phyloP scores from a whole-genome alignment of 2,113 vertebrate species.

The Felis catus region DNA sequence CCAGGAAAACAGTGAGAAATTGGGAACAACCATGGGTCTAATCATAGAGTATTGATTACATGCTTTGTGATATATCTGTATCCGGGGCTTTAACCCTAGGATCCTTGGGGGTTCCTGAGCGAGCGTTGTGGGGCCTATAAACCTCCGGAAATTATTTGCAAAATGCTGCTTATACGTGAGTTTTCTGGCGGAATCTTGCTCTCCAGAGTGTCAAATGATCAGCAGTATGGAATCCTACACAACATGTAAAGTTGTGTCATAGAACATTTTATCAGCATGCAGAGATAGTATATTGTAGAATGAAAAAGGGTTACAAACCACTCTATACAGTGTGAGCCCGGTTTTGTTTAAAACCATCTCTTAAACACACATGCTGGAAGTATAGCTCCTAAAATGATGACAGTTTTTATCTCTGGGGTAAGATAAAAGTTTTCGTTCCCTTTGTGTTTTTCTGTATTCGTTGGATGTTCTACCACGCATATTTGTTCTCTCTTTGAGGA shows the following conservation, averaged over 20 bases:
- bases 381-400: background rate
- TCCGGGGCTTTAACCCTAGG: background rate
- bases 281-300: background rate
- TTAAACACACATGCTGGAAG: background rate
- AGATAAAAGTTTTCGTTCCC: background rate
- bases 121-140: background rate
- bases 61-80: background rate
- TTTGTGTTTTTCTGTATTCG: background rate
- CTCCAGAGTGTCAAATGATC: background rate
- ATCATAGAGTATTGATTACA: no score
- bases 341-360: background rate
- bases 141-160: background rate
- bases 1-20: background rate
- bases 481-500: background rate
- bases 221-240: background rate
- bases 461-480: background rate
- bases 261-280: accelerated
- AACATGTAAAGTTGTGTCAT: background rate
- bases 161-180: background rate
- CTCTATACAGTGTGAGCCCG: accelerated
- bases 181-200: background rate
- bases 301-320: background rate
- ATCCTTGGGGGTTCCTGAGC: background rate
- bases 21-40: background rate
- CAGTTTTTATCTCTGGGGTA: background rate